Conservation (phyloP, 1,140 invertebrate genomes). For the Zaprionus kolodkinae region DNA sequence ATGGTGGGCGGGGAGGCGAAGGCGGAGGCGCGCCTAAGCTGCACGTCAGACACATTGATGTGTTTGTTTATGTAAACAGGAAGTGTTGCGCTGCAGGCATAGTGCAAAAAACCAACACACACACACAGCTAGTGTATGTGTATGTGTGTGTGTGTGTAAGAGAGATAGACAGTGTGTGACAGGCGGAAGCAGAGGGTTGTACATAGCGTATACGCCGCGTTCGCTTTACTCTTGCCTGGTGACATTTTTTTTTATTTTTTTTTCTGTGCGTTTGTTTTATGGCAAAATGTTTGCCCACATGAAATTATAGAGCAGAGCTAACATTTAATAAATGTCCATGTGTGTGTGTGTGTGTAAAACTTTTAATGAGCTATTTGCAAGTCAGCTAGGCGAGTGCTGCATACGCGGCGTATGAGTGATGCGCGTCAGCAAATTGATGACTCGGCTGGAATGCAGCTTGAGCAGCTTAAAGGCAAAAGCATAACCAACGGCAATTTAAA, state of each 20-base stretch:
- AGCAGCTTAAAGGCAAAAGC: slow-evolving; percentile 1
- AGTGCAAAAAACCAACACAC: slow-evolving; percentile 40
- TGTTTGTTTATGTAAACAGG: slow-evolving; percentile 79
- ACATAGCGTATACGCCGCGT: slow-evolving; percentile 9
- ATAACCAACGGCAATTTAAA: not conserved
- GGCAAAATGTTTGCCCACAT: slow-evolving; percentile 72
- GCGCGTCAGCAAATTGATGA: not conserved
- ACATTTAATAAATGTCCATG: slow-evolving; percentile 72
- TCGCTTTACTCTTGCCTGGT: slow-evolving; percentile 6
- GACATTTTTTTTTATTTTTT: slow-evolving; percentile 37
- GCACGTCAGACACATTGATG: slow-evolving; percentile 69
- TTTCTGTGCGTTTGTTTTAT: slow-evolving; percentile 49
- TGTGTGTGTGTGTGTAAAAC: slow-evolving; percentile 18
- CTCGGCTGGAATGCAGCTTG: not conserved
- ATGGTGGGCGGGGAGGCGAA: not conserved
- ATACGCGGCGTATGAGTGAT: slow-evolving; percentile 44
- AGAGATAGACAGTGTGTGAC: slow-evolving; percentile 30
- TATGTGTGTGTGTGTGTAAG: not conserved
- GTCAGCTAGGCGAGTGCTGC: slow-evolving; percentile 8
- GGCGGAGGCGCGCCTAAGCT: slow-evolving; percentile 9
- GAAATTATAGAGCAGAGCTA: slow-evolving; percentile 64
- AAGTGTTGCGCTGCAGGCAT: slow-evolving; percentile 72
- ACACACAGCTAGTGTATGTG: slow-evolving; percentile 20
- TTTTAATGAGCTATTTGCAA: slow-evolving; percentile 51
- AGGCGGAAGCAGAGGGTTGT: slow-evolving; percentile 57